Base-by-base conservation (phyloP, 1,140 invertebrate species). In the Lanistes nyassanus region DNA sequence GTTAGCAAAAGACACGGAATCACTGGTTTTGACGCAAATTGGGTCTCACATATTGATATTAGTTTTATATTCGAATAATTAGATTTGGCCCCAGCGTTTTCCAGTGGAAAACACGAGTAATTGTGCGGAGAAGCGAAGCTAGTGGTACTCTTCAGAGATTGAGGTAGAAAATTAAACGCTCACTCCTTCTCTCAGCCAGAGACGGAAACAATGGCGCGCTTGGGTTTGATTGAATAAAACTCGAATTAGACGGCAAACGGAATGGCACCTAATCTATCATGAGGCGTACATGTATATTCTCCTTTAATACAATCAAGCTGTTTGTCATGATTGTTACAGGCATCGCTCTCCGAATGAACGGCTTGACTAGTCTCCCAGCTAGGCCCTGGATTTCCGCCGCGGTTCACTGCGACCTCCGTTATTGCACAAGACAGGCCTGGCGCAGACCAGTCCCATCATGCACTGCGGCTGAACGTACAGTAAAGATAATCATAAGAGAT, bases 31-130 rank as follows among this genome's bases (percentile, higher is more conserved):
- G 71, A 75, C 71, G 67, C 51, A 78, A 78, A 78, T 78, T 78
- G 73, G 77, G 77, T 75, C 73, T 64, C 77, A 70, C 77, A 78
- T 78, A 78, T 78, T 78, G 77, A 78, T 78, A 78, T 78, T 78
- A 78, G 77, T 78, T 78, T 78, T 78, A 78, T 78, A 78, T 78
- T 78, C 77, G 37, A 65, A 60, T 78, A 78, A 78, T 78, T 67
- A 55, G 74, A 78, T 78, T 75, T 58, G 51, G 37, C 55, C 70
- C 56, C 69, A 71, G 68, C 69, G 72, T 29, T 60, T 72, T 70
- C 55, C 72, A 75, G 71, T 78, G 69, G 66, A 70, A 75, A 78
- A 75, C 71, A 67, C 66, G 58, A 64, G 73, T 75, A 75, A 75
- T 78, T 78, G 73, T 75, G 42, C 66, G 47, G 64, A 74, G 73